phyloP scores from a whole-genome alignment of 1,140 invertebrate genomes.

The Vanessa atalanta region DNA sequence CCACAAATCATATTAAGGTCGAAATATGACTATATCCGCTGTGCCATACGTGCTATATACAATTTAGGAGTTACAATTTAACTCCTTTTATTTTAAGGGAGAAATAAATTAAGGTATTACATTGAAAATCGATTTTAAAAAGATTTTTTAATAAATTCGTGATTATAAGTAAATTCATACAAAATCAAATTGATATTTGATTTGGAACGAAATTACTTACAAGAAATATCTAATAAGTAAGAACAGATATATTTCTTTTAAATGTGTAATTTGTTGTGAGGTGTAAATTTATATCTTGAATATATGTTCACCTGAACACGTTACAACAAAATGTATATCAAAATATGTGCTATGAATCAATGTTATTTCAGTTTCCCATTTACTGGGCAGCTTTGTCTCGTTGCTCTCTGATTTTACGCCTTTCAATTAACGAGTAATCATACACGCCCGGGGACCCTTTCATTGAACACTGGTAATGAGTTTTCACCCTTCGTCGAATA shows the following conservation, averaged over 20 bases:
- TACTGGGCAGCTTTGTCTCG: conserved; percentile 63
- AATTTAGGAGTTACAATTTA: no score
- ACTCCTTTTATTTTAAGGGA: no score
- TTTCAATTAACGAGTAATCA: conserved; percentile 80
- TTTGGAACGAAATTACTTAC: no score
- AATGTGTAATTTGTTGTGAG: no score
- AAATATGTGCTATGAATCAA: conserved; percentile 35
- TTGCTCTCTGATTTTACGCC: conserved; percentile 73
- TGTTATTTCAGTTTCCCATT: conserved; percentile 58
- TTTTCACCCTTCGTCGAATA: conserved; percentile 75
- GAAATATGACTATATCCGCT: conserved; percentile 1
- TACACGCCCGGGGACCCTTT: conserved; percentile 75
- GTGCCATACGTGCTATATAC: neutral
- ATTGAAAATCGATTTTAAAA: no score
- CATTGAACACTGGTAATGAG: conserved; percentile 77
- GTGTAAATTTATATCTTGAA: no score
- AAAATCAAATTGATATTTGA: neutral
- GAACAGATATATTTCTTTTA: no score
- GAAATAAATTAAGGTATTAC: no score
- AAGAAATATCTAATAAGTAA: no score
- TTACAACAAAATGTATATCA: conserved; percentile 18
- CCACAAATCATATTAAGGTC: conserved; percentile 8
- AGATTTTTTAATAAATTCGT: no score
- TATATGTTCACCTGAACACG: no score
- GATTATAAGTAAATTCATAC: no score